Evolutionary conservation across 1,140 invertebrate genomes (phyloP).

Genomic region (Chelonus insularis): DNA sequence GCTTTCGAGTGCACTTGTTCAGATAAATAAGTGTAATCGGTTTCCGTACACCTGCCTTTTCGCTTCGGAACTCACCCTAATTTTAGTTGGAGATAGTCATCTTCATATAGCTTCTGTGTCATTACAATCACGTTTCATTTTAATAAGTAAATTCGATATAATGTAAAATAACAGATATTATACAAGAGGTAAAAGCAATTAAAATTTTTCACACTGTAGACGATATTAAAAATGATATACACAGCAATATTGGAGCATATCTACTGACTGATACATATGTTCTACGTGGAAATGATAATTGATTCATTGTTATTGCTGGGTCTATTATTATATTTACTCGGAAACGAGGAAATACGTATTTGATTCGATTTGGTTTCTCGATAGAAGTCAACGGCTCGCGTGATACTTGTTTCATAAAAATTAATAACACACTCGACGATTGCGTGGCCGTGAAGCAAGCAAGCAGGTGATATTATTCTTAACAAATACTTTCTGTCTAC

Average conservation of each 20-base stretch:
- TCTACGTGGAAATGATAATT: background rate
- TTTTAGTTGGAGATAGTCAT: background rate
- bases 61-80: background rate
- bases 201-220: too few relatives aligned
- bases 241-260: too few relatives aligned
- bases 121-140: background rate
- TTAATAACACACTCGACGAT: conserved; percentile 10
- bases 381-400: conserved; percentile 16
- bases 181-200: too few relatives aligned
- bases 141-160: too few relatives aligned
- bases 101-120: background rate
- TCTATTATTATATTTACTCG: background rate
- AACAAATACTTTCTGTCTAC: background rate
- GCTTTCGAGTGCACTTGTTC: background rate
- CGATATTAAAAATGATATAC: too few relatives aligned
- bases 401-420: conserved; percentile 13
- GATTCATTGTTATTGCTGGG: background rate
- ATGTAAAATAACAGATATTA: too few relatives aligned
- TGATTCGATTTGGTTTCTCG: conserved; percentile 13
- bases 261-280: background rate
- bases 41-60: conserved; percentile 7
- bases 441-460: background rate
- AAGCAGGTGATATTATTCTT: background rate
- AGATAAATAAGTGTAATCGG: background rate
- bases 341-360: conserved; percentile 1